Base-by-base conservation (phyloP, 2,888 invertebrate genomes). In the Chouioia cunea region DNA sequence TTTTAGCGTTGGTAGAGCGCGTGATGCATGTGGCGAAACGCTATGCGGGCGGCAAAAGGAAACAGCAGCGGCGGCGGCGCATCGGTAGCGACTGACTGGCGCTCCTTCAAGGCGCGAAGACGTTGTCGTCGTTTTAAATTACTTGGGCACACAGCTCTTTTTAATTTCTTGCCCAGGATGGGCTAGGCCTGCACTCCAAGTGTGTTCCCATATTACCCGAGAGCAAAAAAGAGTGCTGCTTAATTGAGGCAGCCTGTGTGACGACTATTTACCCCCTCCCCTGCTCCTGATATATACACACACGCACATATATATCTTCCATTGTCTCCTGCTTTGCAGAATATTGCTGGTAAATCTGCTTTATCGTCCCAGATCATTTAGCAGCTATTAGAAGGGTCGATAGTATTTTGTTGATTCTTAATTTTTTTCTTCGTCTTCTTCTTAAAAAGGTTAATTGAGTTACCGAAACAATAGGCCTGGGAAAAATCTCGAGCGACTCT, bases 221-320 rank as follows among this genome's bases (percentile, higher is more conserved):
- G 36, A 27, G n/a, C n/a, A n/a, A n/a, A n/a, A n/a, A n/a, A n/a
- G 27, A 36, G 60, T 70, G 73, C 58, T 77, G 77, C 75, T 78
- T 77, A 78, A 78, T 76, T 75, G 69, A 76, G 75, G 77, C 77
- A 76, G 78, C 54, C 60, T 77, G 77, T 78, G 79, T 80, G 78
- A 80, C 80, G 79, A 74, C 69, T 64, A 74, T 69, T 74, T 44
- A 23, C 18, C 18, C n/a, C 36, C 52, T 43, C 56, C 20, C 43
- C 14, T 36, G 0, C 36, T 60, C 47, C 22, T 12, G 8, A 18
- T 16, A 4, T 1, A 43, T 2, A n/a, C 36, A 43, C 52, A 15
- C 18, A 6, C 16, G 20, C 43, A n/a, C 43, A n/a, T 52, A 36
- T 52, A 48, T 43, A n/a, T 50, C 56, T 44, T 44, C 16, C 46